Base-by-base conservation (phyloP, 1,140 invertebrate species). In the Drosophila sucinea region DNA sequence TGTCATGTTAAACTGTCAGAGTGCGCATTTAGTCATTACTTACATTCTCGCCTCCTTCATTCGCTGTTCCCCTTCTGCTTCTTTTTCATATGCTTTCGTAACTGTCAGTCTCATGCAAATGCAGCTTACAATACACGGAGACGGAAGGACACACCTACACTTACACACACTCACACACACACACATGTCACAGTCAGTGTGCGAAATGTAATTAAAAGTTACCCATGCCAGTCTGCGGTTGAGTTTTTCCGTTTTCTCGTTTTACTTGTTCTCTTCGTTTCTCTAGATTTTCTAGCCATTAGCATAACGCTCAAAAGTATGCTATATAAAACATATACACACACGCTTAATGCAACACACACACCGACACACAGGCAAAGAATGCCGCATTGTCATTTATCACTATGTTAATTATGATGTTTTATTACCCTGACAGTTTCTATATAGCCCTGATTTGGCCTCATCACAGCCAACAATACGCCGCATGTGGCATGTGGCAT, bases 21-120 rank as follows among this genome's bases (percentile, higher is more conserved):
- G 80, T 78, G 84, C 84, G 84, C 84, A 89, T 89, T 89, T 89
- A 89, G 84, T 89, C 84, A 89, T 89, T 89, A 89, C 84, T 89
- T 89, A 89, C 70, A 77, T 86, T 87, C 44, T 51, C 25, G 23
- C 23, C 44, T 1, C 44, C 44, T 23, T 3, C 2, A 8, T 8
- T 11, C 10, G 4, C 35, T 38, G 10, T 17, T 17, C 17, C 17
- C 17, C 10, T 3, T 38, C 8, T 3, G 27, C 44, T 51, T 51
- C 25, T 82, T 79, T 58, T 67, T 32, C 32, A 30, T 47, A n/a
- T 30, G 32, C 5, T 40, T 33, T 70, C 41, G 38, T 30, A 27
- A 54, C 57, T 80, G 83, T 87, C 83, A 79, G 70, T 79, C 69
- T 67, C 76, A 74, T 82, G 70, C 67, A 85, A 78, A 78, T 77